phyloP scores from a whole-genome alignment of 2,113 vertebrate species.

The Steatornis caripensis region DNA sequence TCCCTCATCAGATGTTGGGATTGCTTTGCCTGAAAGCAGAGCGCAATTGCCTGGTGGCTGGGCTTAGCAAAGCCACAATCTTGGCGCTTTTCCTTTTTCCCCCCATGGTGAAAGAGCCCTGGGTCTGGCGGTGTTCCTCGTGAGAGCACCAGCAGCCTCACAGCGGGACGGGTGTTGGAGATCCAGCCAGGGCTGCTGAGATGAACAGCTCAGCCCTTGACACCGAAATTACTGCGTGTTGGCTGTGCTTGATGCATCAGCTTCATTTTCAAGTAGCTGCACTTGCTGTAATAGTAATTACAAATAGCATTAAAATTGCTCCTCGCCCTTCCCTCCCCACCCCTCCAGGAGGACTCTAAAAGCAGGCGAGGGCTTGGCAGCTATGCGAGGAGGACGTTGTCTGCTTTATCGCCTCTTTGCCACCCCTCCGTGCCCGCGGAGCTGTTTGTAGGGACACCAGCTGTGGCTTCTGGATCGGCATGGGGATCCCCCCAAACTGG shows the following conservation, averaged over 20 bases:
- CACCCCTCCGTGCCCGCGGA: accelerated
- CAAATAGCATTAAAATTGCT: neutral
- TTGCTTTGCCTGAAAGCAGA: neutral
- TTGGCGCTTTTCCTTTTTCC: too few species aligned
- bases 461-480: neutral
- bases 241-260: neutral
- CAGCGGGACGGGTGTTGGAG: neutral
- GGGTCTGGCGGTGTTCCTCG: neutral
- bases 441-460: neutral
- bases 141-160: neutral
- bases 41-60: neutral
- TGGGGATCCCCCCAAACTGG: neutral
- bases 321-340: accelerated
- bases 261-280: neutral
- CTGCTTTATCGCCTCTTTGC: neutral
- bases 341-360: neutral
- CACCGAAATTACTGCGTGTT: neutral
- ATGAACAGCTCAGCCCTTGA: neutral
- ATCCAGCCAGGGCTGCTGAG: neutral
- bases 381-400: neutral
- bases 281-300: neutral
- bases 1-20: neutral
- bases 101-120: neutral
- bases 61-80: neutral
- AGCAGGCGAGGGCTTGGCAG: neutral